Conservation (phyloP, 2,888 invertebrate genomes). For the Thereva unica region DNA sequence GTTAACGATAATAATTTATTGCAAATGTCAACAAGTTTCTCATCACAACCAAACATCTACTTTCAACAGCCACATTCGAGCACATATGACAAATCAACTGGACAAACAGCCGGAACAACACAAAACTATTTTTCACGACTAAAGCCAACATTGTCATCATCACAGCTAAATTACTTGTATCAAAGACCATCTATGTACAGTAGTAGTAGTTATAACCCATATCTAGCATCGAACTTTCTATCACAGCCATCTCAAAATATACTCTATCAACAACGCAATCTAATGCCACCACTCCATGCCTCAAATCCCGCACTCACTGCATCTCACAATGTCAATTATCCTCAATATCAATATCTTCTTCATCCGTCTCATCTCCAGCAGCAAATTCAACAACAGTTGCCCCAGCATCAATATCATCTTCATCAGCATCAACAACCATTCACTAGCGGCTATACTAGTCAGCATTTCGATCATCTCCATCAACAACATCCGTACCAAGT, state of each 20-base stretch:
- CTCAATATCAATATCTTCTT: constrained; percentile 47
- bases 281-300: constrained; percentile 42
- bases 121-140: constrained; percentile 44
- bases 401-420: constrained; percentile 44
- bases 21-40: constrained; percentile 58
- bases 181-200: constrained; percentile 37
- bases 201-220: constrained; percentile 37
- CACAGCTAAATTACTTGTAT: constrained; percentile 50
- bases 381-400: constrained; percentile 52
- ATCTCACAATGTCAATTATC: constrained; percentile 48
- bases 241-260: constrained; percentile 37
- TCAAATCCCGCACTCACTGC: constrained; percentile 47
- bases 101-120: constrained; percentile 45
- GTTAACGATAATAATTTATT: constrained; percentile 52
- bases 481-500: constrained; percentile 47
- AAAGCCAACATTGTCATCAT: constrained; percentile 55
- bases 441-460: constrained; percentile 48
- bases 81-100: constrained; percentile 43
- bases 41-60: constrained; percentile 58
- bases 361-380: constrained; percentile 44
- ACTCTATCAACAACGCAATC: constrained; percentile 34
- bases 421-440: constrained; percentile 51
- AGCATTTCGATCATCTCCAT: constrained; percentile 47
- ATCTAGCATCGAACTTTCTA: constrained; percentile 31
- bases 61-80: constrained; percentile 54